Percentiles rank a stretch among this genome's conserved stretches.
Evolutionary conservation across 2,113 vertebrate genomes (phyloP).

Genomic region (Chlamydotis undulata): DNA sequence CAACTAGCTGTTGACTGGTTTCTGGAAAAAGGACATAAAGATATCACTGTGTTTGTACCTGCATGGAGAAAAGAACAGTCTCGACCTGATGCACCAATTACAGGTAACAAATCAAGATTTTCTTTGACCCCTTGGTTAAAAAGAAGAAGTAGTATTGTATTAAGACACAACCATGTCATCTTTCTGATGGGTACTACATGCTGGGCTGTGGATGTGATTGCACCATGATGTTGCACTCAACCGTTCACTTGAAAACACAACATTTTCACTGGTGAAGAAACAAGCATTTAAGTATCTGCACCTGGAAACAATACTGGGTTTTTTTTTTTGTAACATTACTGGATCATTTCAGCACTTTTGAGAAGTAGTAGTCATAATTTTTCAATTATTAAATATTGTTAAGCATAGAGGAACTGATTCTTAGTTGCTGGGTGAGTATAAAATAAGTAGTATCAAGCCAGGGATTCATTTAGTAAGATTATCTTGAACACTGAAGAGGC

Average conservation of each 20-base stretch:
- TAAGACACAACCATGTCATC: background rate
- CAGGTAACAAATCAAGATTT: constrained; percentile 79
- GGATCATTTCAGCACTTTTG: background rate
- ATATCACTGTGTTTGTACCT: constrained; percentile 98
- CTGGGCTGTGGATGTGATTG: background rate
- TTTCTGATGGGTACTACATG: background rate
- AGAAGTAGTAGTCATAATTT: background rate
- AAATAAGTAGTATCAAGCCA: background rate
- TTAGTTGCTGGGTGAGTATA: background rate
- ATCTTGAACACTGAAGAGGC: background rate
- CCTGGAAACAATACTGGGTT: background rate
- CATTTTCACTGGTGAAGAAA: background rate
- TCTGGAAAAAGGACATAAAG: constrained; percentile 95
- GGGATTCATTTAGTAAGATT: background rate
- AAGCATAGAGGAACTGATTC: background rate
- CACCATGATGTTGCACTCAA: background rate
- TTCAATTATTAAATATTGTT: background rate
- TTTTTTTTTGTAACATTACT: background rate
- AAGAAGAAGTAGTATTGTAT: background rate
- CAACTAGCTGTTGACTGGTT: constrained; percentile 98
- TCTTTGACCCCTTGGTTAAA: background rate
- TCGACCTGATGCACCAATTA: constrained; percentile 94
- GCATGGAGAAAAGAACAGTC: constrained; percentile 99
- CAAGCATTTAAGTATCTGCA: background rate
- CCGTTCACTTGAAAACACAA: background rate